Conservation (phyloP, 2,797 vertebrate species). For the Tympanoctomys barrerae region DNA sequence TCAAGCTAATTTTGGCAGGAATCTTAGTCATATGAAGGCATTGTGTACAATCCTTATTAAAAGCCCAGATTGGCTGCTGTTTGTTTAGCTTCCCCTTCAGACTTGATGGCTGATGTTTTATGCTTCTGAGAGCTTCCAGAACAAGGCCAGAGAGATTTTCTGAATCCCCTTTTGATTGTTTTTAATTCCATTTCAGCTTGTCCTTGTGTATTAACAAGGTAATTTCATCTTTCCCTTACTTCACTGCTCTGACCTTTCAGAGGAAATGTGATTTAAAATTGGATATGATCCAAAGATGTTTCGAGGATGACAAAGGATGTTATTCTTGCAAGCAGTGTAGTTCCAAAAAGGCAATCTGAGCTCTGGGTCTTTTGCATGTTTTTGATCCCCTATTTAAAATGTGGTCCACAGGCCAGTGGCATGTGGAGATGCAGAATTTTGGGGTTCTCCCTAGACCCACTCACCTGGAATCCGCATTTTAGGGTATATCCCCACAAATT, state of each 20-base stretch:
- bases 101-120: slow-evolving; percentile 44
- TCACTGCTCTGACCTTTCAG: slow-evolving; percentile 73
- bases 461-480: not conserved
- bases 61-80: slow-evolving; percentile 30
- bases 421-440: not conserved
- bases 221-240: slow-evolving; percentile 49
- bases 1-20: not conserved
- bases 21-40: not conserved
- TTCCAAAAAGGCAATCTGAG: not conserved
- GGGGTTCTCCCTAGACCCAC: not conserved
- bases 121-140: slow-evolving; percentile 68
- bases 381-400: not conserved
- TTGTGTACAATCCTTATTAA: slow-evolving; percentile 9
- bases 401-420: not conserved
- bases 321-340: not conserved
- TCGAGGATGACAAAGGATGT: not conserved
- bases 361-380: not conserved
- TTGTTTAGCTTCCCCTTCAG: slow-evolving; percentile 52
- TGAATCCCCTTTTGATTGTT: slow-evolving; percentile 38
- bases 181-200: slow-evolving; percentile 66
- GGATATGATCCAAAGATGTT: slow-evolving; percentile 58
- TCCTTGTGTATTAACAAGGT: slow-evolving; percentile 49
- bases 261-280: slow-evolving; percentile 72
- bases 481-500: not conserved
- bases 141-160: slow-evolving; percentile 57